Evolutionary conservation across 2,888 invertebrate species (phyloP).

Genomic region (Acronicta aceris): DNA sequence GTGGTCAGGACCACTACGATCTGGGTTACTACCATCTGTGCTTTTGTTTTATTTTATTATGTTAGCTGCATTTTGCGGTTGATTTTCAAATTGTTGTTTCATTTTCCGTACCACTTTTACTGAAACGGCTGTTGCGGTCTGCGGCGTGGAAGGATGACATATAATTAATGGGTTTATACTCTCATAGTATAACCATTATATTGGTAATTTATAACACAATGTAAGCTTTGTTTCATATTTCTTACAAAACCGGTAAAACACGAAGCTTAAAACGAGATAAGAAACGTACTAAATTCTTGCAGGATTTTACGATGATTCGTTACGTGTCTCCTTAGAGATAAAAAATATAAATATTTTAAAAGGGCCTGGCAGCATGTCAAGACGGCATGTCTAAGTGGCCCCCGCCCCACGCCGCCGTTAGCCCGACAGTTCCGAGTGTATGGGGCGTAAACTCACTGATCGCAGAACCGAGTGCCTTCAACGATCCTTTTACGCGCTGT

Average conservation of each 20-base stretch:
- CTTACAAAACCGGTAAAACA: not conserved
- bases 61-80: constrained; percentile 20
- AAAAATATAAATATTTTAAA: constrained; percentile 50
- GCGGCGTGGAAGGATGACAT: constrained; percentile 16
- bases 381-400: constrained; percentile 50
- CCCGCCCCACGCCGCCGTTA: constrained; percentile 53
- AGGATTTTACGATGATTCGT: constrained; percentile 34
- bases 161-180: constrained; percentile 6
- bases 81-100: constrained; percentile 39
- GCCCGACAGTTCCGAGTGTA: constrained; percentile 61
- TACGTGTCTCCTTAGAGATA: constrained; percentile 42
- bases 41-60: constrained; percentile 24
- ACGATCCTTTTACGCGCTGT: constrained; percentile 67
- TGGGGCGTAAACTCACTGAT: constrained; percentile 67
- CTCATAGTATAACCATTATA: too few relatives aligned
- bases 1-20: constrained; percentile 6
- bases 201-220: too few relatives aligned
- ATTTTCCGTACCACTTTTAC: constrained; percentile 28
- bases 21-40: not conserved
- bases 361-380: constrained; percentile 44
- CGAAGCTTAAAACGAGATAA: constrained; percentile 24
- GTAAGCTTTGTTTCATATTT: too few relatives aligned
- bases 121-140: constrained; percentile 29
- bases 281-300: constrained; percentile 17
- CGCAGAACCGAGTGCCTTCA: constrained; percentile 64